Evolutionary conservation across 2,797 vertebrate genomes (phyloP), one percentile per base, ranked within the genome.

Genomic region (Varecia variegata): DNA sequence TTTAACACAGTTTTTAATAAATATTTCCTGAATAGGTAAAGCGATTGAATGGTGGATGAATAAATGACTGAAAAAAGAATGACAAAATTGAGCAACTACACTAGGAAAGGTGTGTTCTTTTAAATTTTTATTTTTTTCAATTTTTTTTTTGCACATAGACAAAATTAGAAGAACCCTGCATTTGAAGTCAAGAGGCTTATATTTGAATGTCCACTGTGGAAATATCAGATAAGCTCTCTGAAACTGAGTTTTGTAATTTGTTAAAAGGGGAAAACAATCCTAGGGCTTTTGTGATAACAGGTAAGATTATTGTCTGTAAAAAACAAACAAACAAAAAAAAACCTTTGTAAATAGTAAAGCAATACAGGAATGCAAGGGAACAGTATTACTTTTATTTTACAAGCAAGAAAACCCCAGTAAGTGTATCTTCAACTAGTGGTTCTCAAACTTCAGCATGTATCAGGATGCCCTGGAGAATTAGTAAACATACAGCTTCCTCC

Each of bases 221-320:
- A 94, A 92, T 80, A 2, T 81, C 65, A 95, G 35, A 88, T 47
- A 81, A 91, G 12, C 35, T 74, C 50, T 74, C 38, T 45, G 27
- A 76, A 83, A 65, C 38, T 50, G n/a, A 4, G 17, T 93, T 93
- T 93, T 96, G 47, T 89, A 86, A 68, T 58, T 90, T 82, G 45
- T 77, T 54, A 79, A 82, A 95, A 68, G 40, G 25, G 5, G 35
- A 65, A 89, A 54, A 35, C 15, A 45, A 54, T 30, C 35, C 54
- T 67, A 20, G 12, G 30, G 25, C 47, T 88, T 92, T 93, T 76
- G 40, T 14, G 25, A 10, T 91, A 90, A 92, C 17, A 54, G 32
- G 21, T 8, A 94, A 85, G 65, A 92, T 79, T 68, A 92, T 45
- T 70, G 25, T 83, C 67, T 85, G 17, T 21, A 47, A 52, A 60